Base-by-base conservation (phyloP, 1,140 invertebrate genomes). In the Drosophila equinoxialis region DNA sequence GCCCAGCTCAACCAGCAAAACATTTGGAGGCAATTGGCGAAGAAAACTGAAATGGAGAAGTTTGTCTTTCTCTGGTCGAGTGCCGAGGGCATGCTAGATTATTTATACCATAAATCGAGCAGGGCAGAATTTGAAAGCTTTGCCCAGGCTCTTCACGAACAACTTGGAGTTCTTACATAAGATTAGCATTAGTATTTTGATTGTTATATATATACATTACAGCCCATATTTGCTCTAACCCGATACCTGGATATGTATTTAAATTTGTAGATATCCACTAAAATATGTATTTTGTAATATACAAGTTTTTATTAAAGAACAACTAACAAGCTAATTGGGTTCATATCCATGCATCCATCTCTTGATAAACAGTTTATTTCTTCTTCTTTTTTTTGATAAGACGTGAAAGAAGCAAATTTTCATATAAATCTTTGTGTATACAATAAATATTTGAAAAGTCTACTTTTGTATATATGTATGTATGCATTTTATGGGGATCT, bases 1-100 rank as follows among this genome's bases (percentile, higher is more conserved):
- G 37, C 51, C 0, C 41, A 74, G 1, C 77, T 92, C 0, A 79
- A 77, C 54, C 35, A 76, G 20, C 68, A 63, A 3, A 55, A 65
- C 13, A 81, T 76, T 26, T 92, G 91, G 91, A 77, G 79, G 48
- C 61, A 72, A 1, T 51, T 92, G n/a, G 90, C 77, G 0, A 48
- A 67, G 6, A 55, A 71, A 42, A 68, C 73, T 1, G 23, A 77
- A 6, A 72, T 90, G 10, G 42, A 72, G 8, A 62, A 79, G 39
- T 65, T 81, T 8, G 37, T 65, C 6, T 91, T 75, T 17, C 70
- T 90, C n/a, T 90, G 84, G 84, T 7, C 51, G 6, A 65, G 57
- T 45, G 85, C 90, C 0, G 79, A 81, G 20, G 79, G 54, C 0
- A 73, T 91, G 75, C 68, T 91, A 2, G 78, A 89, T 39, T 79